Conservation (phyloP, 2,888 invertebrate genomes). For the Lamproptera curius region DNA sequence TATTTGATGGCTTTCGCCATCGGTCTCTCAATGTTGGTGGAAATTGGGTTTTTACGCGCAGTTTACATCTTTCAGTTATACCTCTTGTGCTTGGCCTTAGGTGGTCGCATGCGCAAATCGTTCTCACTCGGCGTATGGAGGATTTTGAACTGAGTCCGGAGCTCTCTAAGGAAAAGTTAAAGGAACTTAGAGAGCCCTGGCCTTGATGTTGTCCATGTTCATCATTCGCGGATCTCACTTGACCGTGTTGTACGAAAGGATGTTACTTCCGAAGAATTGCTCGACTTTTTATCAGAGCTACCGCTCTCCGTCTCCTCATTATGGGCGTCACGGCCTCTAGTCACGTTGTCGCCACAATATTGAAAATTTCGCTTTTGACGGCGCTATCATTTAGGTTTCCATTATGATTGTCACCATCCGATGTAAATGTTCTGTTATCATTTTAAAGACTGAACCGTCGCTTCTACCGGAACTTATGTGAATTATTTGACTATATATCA, state of each 20-base stretch:
- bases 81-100: conserved; percentile 85
- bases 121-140: conserved; percentile 75
- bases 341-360: too few relatives aligned
- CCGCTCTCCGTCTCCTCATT: conserved; percentile 78
- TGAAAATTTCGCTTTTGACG: too few relatives aligned
- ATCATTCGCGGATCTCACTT: conserved; percentile 68
- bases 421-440: conserved; percentile 58
- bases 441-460: conserved; percentile 68
- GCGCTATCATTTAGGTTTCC: conserved; percentile 37
- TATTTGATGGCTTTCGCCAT: conserved; percentile 78
- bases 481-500: conserved; percentile 81
- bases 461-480: conserved; percentile 74
- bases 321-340: too few relatives aligned
- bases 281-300: conserved; percentile 83
- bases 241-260: conserved; percentile 66
- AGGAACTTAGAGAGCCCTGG: conserved; percentile 66
- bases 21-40: conserved; percentile 77
- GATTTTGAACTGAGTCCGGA: conserved; percentile 90
- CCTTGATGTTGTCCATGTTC: conserved; percentile 42
- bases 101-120: conserved; percentile 70
- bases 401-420: too few relatives aligned
- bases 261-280: conserved; percentile 74
- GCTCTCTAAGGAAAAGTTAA: conserved; percentile 87
- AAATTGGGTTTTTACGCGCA: conserved; percentile 81
- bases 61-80: conserved; percentile 88